Evolutionary conservation across 1,140 invertebrate genomes (phyloP), one percentile per base, ranked within the genome.

Genomic region (Drosophila grimshawi): DNA sequence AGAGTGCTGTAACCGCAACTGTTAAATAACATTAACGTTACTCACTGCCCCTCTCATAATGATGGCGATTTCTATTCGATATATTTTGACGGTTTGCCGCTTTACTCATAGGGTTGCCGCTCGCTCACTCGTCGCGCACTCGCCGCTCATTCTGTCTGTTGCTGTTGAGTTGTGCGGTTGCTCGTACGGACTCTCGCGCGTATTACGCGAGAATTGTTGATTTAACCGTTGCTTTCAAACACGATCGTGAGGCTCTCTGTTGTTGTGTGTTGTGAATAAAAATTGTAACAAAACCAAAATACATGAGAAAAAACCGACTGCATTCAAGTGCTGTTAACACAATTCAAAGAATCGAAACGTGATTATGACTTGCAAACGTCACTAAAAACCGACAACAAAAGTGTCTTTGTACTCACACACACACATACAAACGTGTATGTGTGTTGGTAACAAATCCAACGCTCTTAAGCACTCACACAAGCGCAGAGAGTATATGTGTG

Each of bases 371-470:
- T 66, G 69, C 32, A 67, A 67, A 72, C 63, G 69, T 41, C 37
- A 59, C 39, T 53, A 55, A 72, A 19, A 72, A 71, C 7, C 39
- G 39, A 61, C 61, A 76, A 67, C 41, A 66, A 72, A 72, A 73
- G 63, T 77, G 63, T 69, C 69, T 72, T 72, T 65, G 49, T 76
- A 59, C 56, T 8, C 49, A 33, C 43, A 48, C 43, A 73, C 48
- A 33, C 27, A 3, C 4, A 43, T 32, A 30, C 32, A 29, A 6
- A 8, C 7, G 19, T 27, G 11, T 30, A 35, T 43, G 11, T 68
- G 19, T 62, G 68, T 76, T 76, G 74, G 74, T 76, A 76, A 76
- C 68, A 72, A 72, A 76, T 66, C 72, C 73, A 61, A 60, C 57
- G 45, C 67, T 60, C 43, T 48, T 60, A 56, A 56, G 27, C 43